Conservation (phyloP, 2,888 invertebrate species). For the Melanostoma mellinum region DNA sequence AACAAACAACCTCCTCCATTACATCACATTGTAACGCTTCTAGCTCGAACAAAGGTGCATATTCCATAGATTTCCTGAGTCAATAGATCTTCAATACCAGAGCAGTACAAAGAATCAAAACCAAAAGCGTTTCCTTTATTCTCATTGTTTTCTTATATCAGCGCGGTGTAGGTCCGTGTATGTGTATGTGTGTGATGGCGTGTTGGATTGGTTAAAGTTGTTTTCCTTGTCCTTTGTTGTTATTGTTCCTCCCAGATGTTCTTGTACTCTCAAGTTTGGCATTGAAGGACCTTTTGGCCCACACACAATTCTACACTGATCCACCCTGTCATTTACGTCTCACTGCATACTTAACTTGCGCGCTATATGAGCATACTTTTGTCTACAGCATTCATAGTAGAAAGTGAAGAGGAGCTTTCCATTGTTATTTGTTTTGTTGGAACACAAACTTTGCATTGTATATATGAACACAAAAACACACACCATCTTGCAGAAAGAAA, state of each 20-base stretch:
- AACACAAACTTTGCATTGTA: conserved; percentile 1
- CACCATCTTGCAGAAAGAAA: conserved; percentile 16
- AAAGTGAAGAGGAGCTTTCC: conserved; percentile 43
- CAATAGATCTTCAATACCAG: conserved; percentile 4
- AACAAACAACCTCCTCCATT: conserved; percentile 15
- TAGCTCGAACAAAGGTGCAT: neutral
- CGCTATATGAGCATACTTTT: conserved; percentile 57
- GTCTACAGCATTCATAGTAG: conserved; percentile 39
- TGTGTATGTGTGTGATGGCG: neutral
- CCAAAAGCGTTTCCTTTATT: conserved; percentile 5
- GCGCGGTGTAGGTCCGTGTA: no score
- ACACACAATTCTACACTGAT: neutral
- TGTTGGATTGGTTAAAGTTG: neutral
- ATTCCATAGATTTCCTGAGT: conserved; percentile 15
- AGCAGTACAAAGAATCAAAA: neutral
- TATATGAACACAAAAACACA: neutral
- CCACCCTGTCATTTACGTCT: conserved; percentile 18
- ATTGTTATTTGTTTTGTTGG: conserved; percentile 26
- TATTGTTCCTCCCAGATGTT: conserved; percentile 24
- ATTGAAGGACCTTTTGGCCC: conserved; percentile 24
- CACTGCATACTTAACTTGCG: conserved; percentile 40
- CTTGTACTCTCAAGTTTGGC: conserved; percentile 26
- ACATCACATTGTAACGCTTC: neutral
- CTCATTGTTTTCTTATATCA: neutral
- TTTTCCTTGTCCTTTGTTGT: conserved; percentile 31